Evolutionary conservation across 2,113 vertebrate genomes (phyloP).

Genomic region (Lipotes vexillifer): DNA sequence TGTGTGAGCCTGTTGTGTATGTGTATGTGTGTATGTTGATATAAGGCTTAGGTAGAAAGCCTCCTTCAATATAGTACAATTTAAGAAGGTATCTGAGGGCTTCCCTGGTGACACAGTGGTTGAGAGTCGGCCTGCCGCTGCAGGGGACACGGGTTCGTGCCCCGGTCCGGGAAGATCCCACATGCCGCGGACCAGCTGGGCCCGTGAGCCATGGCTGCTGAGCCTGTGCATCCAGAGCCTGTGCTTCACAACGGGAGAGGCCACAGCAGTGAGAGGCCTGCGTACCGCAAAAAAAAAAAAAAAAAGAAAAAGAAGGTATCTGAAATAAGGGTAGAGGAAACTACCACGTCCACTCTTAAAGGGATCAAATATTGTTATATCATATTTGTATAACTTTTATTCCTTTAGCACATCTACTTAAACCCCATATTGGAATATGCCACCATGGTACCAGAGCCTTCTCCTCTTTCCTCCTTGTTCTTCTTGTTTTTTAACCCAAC

Average conservation of each 20-base stretch:
- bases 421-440: background rate
- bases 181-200: no score
- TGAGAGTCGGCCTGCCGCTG: no score
- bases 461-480: background rate
- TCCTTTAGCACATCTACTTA: background rate
- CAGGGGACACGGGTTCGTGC: no score
- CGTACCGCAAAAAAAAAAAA: no score
- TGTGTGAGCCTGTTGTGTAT: background rate
- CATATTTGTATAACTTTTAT: background rate
- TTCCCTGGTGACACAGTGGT: no score
- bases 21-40: background rate
- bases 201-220: no score
- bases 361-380: background rate
- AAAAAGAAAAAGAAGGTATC: background rate
- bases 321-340: background rate
- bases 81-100: background rate
- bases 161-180: no score
- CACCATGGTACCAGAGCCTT: background rate
- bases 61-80: background rate
- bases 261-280: no score
- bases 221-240: no score
- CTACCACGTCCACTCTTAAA: background rate
- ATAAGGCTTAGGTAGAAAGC: background rate
- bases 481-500: background rate
- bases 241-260: no score